A percentile compares a stretch with the other conserved stretches of the same genome.
Conservation (phyloP, 2,113 vertebrate species). For the Stigmatopora nigra region DNA sequence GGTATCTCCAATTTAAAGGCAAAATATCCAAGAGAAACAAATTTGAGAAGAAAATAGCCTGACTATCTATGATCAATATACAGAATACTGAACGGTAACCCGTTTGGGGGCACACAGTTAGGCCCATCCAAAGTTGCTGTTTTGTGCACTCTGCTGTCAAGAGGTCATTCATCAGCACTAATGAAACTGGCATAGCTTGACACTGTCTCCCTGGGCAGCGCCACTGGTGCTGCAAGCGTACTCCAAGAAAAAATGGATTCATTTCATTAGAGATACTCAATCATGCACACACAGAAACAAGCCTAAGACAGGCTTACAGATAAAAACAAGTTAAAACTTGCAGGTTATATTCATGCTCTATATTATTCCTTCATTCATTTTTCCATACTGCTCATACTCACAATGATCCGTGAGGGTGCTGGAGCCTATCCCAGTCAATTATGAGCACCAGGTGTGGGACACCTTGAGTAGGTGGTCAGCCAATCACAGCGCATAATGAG, state of each 20-base stretch:
- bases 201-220: conserved; percentile 57
- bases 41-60: neutral
- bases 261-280: conserved; percentile 52
- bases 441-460: too few relatives aligned
- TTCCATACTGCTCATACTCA: too few relatives aligned
- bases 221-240: conserved; percentile 57
- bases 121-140: conserved; percentile 33
- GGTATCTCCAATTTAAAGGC: neutral
- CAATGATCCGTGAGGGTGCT: too few relatives aligned
- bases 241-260: conserved; percentile 62
- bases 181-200: conserved; percentile 64
- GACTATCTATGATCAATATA: neutral
- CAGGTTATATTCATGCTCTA: neutral
- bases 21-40: too few relatives aligned
- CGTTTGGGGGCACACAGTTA: conserved; percentile 11
- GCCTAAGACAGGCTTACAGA: neutral
- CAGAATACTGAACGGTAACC: neutral
- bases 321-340: neutral
- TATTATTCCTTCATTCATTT: neutral
- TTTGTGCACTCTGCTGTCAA: conserved; percentile 51
- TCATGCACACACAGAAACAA: neutral
- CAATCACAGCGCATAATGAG: too few relatives aligned
- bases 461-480: too few relatives aligned
- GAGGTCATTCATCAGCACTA: conserved; percentile 68
- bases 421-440: too few relatives aligned